phyloP scores from a whole-genome alignment of 2,113 vertebrate species.

The Silurus asotus region DNA sequence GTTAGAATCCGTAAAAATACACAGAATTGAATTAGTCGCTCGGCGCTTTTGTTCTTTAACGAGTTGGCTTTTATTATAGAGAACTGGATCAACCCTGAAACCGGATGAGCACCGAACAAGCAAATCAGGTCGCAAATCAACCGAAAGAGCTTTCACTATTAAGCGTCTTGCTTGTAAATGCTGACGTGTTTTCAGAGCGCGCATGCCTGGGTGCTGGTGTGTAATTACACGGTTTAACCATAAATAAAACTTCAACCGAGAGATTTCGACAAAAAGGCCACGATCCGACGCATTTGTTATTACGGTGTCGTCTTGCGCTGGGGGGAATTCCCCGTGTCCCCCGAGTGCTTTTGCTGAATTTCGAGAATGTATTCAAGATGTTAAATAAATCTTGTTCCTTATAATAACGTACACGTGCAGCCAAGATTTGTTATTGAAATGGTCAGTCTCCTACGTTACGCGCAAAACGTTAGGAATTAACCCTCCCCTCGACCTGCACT shows the following conservation, averaged over 20 bases:
- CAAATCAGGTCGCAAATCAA: background rate
- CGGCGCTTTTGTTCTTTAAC: background rate
- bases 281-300: background rate
- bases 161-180: too few relatives aligned
- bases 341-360: background rate
- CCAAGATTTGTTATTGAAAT: background rate
- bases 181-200: background rate
- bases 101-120: background rate
- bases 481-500: background rate
- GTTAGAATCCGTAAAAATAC: too few relatives aligned
- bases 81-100: constrained; percentile 1
- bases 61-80: too few relatives aligned
- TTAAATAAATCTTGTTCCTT: background rate
- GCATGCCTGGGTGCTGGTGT: background rate
- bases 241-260: background rate
- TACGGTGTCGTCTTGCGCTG: background rate
- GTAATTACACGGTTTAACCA: background rate
- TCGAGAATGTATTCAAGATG: background rate
- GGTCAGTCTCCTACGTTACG: background rate
- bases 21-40: background rate
- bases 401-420: background rate
- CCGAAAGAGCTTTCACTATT: too few relatives aligned
- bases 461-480: background rate
- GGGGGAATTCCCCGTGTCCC: background rate
- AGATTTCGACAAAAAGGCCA: background rate